Evolutionary conservation across 30 jellyfish, hydroid and myxozoan genomes (phyloP), one percentile per base, ranked within the genome.

Genomic region (Haliclystus octoradiatus): DNA sequence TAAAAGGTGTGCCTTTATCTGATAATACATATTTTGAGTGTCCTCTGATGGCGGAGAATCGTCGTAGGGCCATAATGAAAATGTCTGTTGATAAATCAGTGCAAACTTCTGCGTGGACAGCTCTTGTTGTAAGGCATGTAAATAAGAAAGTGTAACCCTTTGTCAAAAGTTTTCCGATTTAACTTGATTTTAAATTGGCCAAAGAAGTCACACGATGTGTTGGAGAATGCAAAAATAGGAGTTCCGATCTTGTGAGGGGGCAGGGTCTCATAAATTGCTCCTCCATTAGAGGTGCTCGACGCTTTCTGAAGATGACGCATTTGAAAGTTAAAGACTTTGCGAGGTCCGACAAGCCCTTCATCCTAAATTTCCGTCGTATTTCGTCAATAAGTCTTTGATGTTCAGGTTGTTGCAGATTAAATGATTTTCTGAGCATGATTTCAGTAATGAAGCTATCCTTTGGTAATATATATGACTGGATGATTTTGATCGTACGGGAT

Each of bases 91-190:
- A 23, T 65, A 74, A 13, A 62, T 28, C 23, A 9, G 63, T 66
- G 31, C 63, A 14, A 66, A 63, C 5, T 49, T 74, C 81, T n/a
- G 63, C 65, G 50, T 63, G 86, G 12, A 74, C 81, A 29, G 86
- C 81, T 50, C 86, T 63, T 26, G 72, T 13, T 30, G 77, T 31
- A 61, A 74, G 7, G 60, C 73, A 74, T 9, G 81, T 65, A 49
- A 69, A 50, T 2, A 69, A 5, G 24, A 23, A 26, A 69, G 49
- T 50, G 30, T 49, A 69, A 24, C 76, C 26, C 50, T 74, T 74
- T 74, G 77, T 46, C 57, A 19, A 40, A 40, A 5, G 57, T 5
- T 40, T 40, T 40, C 57, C 57, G 19, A 40, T 40, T 40, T 19
- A 40, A 5, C 57, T 40, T 40, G 9, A 40, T 40, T 19, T 40